Evolutionary conservation across 2,888 invertebrate species (phyloP), one percentile per base, ranked within the genome.

Genomic region (Pteria penguin): DNA sequence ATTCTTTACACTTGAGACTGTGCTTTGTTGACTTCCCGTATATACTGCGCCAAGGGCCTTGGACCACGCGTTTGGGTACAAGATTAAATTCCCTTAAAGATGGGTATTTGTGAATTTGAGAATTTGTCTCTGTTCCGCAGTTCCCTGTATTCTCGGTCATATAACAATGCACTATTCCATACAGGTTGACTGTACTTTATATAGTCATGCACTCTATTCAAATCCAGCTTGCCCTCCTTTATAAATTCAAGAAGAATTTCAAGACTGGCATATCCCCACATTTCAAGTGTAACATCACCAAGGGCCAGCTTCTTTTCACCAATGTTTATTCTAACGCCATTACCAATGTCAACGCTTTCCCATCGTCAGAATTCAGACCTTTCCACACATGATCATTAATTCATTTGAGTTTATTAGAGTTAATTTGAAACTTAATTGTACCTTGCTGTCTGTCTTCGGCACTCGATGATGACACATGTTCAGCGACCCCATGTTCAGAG

Each of bases 341-440:
- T 60, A 26, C 60, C 60, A 4, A 60, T 60, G 60, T 60, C 60
- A 60, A 60, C 26, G 4, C 26, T 60, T 60, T 24, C 11, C 24
- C n/a, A 24, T 60, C 60, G 26, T 60, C 60, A 24, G 2, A n/a
- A 22, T 58, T 2, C 26, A 58, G 26, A 4, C 2, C 58, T 14
- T 58, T 18, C 26, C 22, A 24, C 26, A 58, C 26, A 58, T 5
- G 58, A 52, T 22, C 14, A 55, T 14, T 22, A 5, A 55, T 55
- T 22, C 24, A 55, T 55, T 22, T 55, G 24, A 22, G 24, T 55
- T 22, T 55, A 55, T 55, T n/a, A n/a, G n/a, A n/a, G n/a, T n/a
- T n/a, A n/a, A n/a, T n/a, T n/a, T n/a, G n/a, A n/a, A n/a, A n/a
- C n/a, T n/a, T n/a, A n/a, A n/a, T n/a, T n/a, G n/a, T n/a, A n/a